phyloP scores from a whole-genome alignment of 1,140 invertebrate species.

The Asbolus verrucosus region DNA sequence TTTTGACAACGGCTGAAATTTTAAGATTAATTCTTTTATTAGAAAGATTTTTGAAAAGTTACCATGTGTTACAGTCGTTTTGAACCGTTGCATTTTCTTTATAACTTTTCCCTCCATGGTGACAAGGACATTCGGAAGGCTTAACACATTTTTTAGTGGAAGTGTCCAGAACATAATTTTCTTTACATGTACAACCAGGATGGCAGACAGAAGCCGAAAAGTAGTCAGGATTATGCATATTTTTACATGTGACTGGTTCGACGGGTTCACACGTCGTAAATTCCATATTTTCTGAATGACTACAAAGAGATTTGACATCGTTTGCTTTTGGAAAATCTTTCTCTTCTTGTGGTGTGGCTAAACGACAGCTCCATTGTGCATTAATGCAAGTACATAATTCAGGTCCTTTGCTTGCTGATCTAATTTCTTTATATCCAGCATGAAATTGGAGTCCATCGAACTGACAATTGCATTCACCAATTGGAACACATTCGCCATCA shows the following conservation, averaged over 20 bases:
- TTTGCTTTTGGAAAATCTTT: conserved; percentile 71
- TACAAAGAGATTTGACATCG: conserved; percentile 73
- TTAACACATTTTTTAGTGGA: conserved; percentile 76
- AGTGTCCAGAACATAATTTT: conserved; percentile 80
- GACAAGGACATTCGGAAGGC: conserved; percentile 83
- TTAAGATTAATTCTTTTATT: conserved; percentile 3
- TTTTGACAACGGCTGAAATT: conserved; percentile 72
- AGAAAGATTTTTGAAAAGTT: conserved; percentile 51
- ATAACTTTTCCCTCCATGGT: conserved; percentile 87
- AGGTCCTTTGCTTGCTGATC: conserved; percentile 72
- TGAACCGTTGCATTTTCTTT: conserved; percentile 80
- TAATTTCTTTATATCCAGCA: conserved; percentile 79
- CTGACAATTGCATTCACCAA: conserved; percentile 81
- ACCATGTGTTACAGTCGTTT: conserved; percentile 88
- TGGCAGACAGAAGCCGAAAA: conserved; percentile 72
- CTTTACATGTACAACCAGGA: conserved; percentile 82
- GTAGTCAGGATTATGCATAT: conserved; percentile 75
- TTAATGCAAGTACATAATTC: conserved; percentile 75
- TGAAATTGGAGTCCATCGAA: conserved; percentile 79
- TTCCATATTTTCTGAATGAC: conserved; percentile 72
- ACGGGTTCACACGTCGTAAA: conserved; percentile 82
- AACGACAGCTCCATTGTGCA: conserved; percentile 79
- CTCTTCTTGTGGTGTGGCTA: conserved; percentile 74
- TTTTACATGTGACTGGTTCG: conserved; percentile 85
- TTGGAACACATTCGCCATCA: conserved; percentile 80